Evolutionary conservation across 1,140 invertebrate species (phyloP).

Genomic region (Sitodiplosis mosellana): DNA sequence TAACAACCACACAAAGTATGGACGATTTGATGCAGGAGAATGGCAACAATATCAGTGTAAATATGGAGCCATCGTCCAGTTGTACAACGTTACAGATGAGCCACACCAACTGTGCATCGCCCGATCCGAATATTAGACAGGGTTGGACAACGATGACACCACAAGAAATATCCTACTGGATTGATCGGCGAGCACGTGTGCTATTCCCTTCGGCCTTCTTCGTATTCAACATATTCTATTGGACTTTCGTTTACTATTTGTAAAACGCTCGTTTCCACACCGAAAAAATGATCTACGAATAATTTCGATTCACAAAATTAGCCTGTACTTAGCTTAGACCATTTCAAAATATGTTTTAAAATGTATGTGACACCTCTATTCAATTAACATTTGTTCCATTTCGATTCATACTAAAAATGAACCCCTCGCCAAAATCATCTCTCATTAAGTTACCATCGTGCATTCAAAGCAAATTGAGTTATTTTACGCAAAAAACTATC

Average conservation of each 20-base stretch:
- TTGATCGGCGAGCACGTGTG: conserved; percentile 52
- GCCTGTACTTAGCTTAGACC: too few species aligned
- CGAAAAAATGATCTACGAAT: too few species aligned
- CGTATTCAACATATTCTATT: conserved; percentile 68
- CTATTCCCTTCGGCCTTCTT: conserved; percentile 61
- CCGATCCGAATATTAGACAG: conserved; percentile 21
- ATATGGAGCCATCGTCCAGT: conserved; percentile 14
- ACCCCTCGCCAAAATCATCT: too few species aligned
- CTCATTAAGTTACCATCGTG: too few species aligned
- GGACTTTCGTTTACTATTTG: conserved; percentile 48
- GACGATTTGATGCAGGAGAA: conserved; percentile 31
- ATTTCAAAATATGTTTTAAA: too few species aligned
- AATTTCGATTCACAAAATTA: too few species aligned
- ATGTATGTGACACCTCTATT: too few species aligned
- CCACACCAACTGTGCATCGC: conserved; percentile 22
- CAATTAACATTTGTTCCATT: too few species aligned
- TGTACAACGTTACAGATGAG: conserved; percentile 20
- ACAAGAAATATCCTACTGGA: conserved; percentile 71
- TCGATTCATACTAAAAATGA: too few species aligned
- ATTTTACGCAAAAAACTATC: too few species aligned
- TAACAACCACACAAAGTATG: conserved; percentile 41
- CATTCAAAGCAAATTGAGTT: too few species aligned
- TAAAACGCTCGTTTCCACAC: conserved; percentile 2
- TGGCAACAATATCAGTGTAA: neutral
- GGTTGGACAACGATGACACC: conserved; percentile 68